Percentiles rank a stretch among this genome's conserved stretches.
Evolutionary conservation across 2,888 invertebrate genomes (phyloP).

Genomic region (Andrena dorsata): DNA sequence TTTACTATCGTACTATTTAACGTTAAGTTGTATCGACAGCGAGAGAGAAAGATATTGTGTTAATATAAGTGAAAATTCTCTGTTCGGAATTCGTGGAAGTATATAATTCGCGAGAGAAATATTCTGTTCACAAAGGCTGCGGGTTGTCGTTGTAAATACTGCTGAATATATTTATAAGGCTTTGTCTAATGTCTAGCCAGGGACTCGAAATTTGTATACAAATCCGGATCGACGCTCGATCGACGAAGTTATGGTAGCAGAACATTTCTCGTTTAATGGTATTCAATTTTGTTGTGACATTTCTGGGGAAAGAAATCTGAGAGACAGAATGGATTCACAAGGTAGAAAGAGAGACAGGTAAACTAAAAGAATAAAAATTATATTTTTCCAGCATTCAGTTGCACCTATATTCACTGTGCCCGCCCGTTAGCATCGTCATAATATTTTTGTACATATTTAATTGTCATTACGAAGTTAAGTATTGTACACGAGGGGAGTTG

Average conservation of each 20-base stretch:
- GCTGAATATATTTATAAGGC: conserved; percentile 3
- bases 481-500: conserved; percentile 24
- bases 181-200: neutral
- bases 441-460: conserved; percentile 47
- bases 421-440: conserved; percentile 34
- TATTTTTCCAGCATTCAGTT: conserved; percentile 80
- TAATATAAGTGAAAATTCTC: conserved; percentile 33
- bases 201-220: neutral
- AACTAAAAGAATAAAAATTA: conserved; percentile 75
- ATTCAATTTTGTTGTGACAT: conserved; percentile 67
- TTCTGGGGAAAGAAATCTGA: conserved; percentile 44
- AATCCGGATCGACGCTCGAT: neutral
- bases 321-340: conserved; percentile 38
- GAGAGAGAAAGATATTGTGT: conserved; percentile 13
- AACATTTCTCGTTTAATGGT: conserved; percentile 61
- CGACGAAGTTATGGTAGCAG: conserved; percentile 30
- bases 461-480: conserved; percentile 23
- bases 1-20: conserved; percentile 49
- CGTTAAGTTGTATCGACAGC: conserved; percentile 36
- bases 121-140: conserved; percentile 56
- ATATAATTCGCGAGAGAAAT: conserved; percentile 58
- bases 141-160: neutral
- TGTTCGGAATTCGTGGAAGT: conserved; percentile 50
- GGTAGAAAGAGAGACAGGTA: conserved; percentile 53
- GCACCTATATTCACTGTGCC: conserved; percentile 64